These are phyloP conservation scores for Agrochola lychnidis DNA, from an alignment of 2,888 invertebrate genomes.

Conservation along the genomic window DNA sequence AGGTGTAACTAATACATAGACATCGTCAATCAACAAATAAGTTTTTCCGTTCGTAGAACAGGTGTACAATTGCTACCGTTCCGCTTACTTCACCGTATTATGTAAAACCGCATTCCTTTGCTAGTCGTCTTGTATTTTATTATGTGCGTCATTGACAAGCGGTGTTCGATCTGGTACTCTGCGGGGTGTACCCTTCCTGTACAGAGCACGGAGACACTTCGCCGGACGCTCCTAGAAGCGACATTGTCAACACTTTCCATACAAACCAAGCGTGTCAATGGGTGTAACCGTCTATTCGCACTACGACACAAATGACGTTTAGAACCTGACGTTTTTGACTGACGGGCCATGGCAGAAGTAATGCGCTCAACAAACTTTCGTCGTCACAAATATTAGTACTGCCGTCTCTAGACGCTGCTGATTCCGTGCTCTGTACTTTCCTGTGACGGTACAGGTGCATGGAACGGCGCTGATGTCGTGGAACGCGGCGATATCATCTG, in stretches of 20 bases:
- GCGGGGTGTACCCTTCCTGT: constrained; percentile 71
- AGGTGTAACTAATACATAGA: constrained; percentile 36
- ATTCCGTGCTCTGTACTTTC: constrained; percentile 19
- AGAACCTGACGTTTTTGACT: background rate
- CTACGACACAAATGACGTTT: background rate
- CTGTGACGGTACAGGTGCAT: constrained; percentile 75
- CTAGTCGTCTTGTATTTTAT: constrained; percentile 65
- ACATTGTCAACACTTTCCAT: background rate
- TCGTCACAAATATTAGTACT: background rate
- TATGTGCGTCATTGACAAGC: constrained; percentile 70
- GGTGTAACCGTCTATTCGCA: background rate
- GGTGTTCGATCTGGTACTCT: constrained; percentile 77
- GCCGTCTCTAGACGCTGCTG: background rate
- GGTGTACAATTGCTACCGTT: constrained; percentile 61
- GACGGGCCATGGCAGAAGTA: background rate
- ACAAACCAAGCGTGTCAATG: background rate
- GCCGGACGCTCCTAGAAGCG: background rate
- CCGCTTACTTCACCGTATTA: constrained; percentile 55
- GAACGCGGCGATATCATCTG: constrained; percentile 77
- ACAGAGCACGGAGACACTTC: background rate
- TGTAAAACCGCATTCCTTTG: constrained; percentile 65
- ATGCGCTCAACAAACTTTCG: background rate
- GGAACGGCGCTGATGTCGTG: constrained; percentile 69
- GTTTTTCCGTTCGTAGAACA: constrained; percentile 58
- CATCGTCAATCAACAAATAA: constrained; percentile 47